phyloP scores from a whole-genome alignment of 2,113 vertebrate species.

The Zingel zingel region DNA sequence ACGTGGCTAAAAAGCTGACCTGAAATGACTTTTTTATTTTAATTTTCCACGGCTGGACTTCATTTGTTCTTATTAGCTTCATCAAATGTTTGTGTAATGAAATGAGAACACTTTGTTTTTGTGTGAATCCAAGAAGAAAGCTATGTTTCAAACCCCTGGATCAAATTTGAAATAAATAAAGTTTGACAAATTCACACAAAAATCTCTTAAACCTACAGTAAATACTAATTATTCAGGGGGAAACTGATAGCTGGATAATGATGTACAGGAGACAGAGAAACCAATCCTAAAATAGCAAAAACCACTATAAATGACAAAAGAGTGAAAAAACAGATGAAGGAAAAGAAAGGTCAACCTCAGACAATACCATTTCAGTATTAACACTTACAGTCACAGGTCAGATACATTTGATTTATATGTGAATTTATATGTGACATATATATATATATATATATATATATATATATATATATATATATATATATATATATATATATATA shows the following conservation, averaged over 20 bases:
- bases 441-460: no score
- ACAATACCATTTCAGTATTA: neutral
- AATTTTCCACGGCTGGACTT: neutral
- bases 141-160: neutral
- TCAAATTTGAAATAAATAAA: neutral
- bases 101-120: slow-evolving; percentile 3
- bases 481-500: neutral
- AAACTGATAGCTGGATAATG: neutral
- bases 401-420: slow-evolving; percentile 8
- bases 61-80: slow-evolving; percentile 17
- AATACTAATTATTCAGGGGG: neutral
- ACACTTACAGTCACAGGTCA: slow-evolving; percentile 9
- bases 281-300: neutral
- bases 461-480: no score
- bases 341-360: slow-evolving; percentile 18
- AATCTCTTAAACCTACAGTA: neutral
- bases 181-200: neutral
- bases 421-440: neutral
- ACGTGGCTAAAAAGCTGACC: slow-evolving; percentile 49
- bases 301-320: neutral
- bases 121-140: slow-evolving; percentile 15
- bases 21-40: slow-evolving; percentile 40
- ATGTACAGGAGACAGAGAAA: neutral
- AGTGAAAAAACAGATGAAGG: neutral
- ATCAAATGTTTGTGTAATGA: slow-evolving; percentile 9